phyloP scores from a whole-genome alignment of 2,113 vertebrate genomes.

The Hypomesus transpacificus region DNA sequence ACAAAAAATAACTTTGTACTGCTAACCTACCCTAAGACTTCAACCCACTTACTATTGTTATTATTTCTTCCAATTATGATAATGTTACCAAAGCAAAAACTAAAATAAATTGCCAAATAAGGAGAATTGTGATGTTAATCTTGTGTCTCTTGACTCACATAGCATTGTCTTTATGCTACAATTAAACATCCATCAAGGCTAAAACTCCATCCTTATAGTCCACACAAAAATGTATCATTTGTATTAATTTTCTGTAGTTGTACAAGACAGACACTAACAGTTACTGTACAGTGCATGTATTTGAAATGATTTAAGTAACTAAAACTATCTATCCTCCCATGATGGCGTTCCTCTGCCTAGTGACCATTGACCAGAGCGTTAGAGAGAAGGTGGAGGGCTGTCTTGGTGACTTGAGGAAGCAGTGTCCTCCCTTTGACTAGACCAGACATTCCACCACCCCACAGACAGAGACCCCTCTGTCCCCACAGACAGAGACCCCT shows the following conservation, averaged over 20 bases:
- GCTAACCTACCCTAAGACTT: slow-evolving; percentile 15
- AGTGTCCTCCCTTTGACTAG: too few relatives aligned
- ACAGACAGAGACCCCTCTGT: too few relatives aligned
- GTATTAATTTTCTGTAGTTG: slow-evolving; percentile 16
- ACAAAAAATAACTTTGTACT: slow-evolving; percentile 15
- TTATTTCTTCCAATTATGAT: slow-evolving; percentile 7
- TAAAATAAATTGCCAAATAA: slow-evolving; percentile 10
- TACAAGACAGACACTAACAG: slow-evolving; percentile 26
- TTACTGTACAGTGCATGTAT: slow-evolving; percentile 11
- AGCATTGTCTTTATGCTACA: slow-evolving; percentile 23
- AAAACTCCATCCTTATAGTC: slow-evolving; percentile 23
- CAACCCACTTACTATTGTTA: neutral
- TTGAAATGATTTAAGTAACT: neutral
- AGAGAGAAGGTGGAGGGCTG: too few relatives aligned
- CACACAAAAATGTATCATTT: slow-evolving; percentile 6
- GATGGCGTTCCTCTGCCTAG: neutral
- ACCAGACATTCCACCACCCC: too few relatives aligned
- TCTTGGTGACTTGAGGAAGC: too few relatives aligned
- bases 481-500: too few relatives aligned
- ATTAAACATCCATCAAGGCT: slow-evolving; percentile 16
- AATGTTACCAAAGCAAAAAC: slow-evolving; percentile 5
- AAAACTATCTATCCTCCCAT: neutral
- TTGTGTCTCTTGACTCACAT: slow-evolving; percentile 3
- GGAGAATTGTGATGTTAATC: slow-evolving; percentile 10
- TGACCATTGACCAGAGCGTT: neutral